Conservation (phyloP, 92 coral and sea anemone species). For the Zoanthus sansibaricus region DNA sequence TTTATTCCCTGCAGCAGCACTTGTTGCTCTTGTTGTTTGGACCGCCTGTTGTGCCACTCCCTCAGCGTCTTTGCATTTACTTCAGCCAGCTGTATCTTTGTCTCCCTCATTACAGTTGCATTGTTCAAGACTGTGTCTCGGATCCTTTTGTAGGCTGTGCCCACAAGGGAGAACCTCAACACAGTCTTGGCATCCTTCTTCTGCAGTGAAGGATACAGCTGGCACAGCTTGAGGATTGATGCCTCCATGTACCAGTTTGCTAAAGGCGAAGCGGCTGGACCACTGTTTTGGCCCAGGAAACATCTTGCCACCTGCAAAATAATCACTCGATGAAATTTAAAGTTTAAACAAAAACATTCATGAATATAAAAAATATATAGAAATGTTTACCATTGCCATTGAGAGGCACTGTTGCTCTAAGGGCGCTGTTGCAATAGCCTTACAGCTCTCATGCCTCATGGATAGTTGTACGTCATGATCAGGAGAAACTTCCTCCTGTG, state of each 20-base stretch:
- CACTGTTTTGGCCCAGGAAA: too few species aligned
- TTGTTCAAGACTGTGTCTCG: slow-evolving; percentile 7
- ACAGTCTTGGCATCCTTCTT: slow-evolving; percentile 21
- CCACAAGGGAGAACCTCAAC: neutral
- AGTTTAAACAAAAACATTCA: too few species aligned
- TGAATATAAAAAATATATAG: too few species aligned
- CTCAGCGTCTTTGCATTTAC: neutral
- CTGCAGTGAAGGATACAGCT: too few species aligned
- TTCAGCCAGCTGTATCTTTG: slow-evolving; percentile 40
- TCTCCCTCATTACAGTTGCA: slow-evolving; percentile 29
- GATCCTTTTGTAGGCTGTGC: slow-evolving; percentile 1
- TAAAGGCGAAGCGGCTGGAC: too few species aligned
- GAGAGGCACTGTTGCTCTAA: slow-evolving; percentile 40
- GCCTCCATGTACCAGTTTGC: neutral
- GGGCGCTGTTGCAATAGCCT: slow-evolving; percentile 31
- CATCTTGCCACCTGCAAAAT: too few species aligned
- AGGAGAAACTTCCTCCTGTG: slow-evolving; percentile 48
- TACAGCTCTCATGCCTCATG: slow-evolving; percentile 48
- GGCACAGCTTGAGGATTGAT: neutral
- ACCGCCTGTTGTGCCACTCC: slow-evolving; percentile 38
- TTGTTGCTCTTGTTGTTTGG: slow-evolving; percentile 30
- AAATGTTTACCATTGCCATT: neutral
- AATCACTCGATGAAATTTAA: too few species aligned
- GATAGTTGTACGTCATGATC: slow-evolving; percentile 32
- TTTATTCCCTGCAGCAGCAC: neutral